These are phyloP conservation scores for Oncorhynchus tshawytscha DNA, from an alignment of 2,113 vertebrate species.

Conservation along the genomic window DNA sequence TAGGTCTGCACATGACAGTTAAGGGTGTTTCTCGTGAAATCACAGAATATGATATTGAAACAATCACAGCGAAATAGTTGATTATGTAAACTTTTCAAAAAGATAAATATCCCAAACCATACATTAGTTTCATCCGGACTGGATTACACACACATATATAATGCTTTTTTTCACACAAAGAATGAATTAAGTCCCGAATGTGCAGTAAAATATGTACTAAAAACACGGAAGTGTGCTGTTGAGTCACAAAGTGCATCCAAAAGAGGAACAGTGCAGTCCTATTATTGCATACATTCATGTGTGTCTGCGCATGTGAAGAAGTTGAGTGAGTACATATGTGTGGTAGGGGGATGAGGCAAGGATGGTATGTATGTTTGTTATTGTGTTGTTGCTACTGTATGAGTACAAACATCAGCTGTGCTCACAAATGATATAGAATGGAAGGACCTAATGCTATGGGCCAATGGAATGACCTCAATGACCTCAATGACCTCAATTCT, in stretches of 20 bases:
- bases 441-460: too few relatives aligned
- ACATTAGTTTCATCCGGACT: not conserved
- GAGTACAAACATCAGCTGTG: too few relatives aligned
- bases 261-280: constrained; percentile 69
- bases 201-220: constrained; percentile 35
- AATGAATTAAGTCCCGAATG: not conserved
- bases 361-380: too few relatives aligned
- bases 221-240: constrained; percentile 56
- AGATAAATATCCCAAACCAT: too few relatives aligned
- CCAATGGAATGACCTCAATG: too few relatives aligned
- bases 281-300: constrained; percentile 17
- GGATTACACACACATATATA: not conserved
- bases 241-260: constrained; percentile 56
- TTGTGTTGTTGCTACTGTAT: not conserved
- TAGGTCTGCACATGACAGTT: constrained; percentile 81
- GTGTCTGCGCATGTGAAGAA: not conserved
- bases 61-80: not conserved
- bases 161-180: too few relatives aligned
- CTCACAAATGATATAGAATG: too few relatives aligned
- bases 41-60: not conserved
- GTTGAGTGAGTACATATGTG: not conserved
- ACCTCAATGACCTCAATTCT: too few relatives aligned
- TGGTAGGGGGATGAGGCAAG: not conserved
- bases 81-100: too few relatives aligned
- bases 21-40: constrained; percentile 32